Evolutionary conservation across 1,140 invertebrate genomes (phyloP), one percentile per base, ranked within the genome.

Genomic region (Branchinecta lindahli): DNA sequence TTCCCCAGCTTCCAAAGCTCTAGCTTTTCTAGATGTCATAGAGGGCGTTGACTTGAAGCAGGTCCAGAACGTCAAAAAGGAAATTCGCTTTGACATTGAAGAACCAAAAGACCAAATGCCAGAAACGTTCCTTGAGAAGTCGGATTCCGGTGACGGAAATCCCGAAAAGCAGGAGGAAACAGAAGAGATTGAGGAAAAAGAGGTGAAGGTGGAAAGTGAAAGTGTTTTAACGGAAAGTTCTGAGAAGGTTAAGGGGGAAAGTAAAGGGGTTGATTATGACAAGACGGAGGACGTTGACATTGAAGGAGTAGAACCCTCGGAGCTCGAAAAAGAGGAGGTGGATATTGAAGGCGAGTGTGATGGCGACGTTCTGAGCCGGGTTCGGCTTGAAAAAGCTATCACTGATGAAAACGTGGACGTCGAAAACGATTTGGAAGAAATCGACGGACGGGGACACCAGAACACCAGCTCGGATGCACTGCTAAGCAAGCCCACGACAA

Each of bases 381-480:
- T 61, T 61, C 12, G 52, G 18, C 52, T 61, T 61, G 52, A 61
- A 61, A 61, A 61, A 61, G 52, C 52, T 15, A 61, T 61, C 12
- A 61, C 52, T 15, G 52, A 61, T 61, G 52, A 61, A 61, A 61
- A 61, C 18, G 52, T 61, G 12, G 52, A 61, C 18, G 52, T 61
- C 12, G 52, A 61, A 61, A 61, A 61, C 52, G 52, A 61, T 61
- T 20, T 61, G 52, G 52, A 61, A 20, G 52, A 61, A 61, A 12
- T 6, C 6, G 52, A 61, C 18, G 52, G 52, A 12, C 12, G 18
- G 52, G 33, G 33, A 33, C 33, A 33, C 33, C 33, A 33, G 33
- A 33, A 33, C 33, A 33, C 33, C 5, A 33, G 33, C 33, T 33
- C 33, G 33, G 33, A 33, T 33, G 33, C 33, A 3, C 33, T 33